These are phyloP conservation scores for Coendou prehensilis DNA, from an alignment of 2,797 vertebrate species.

Conservation along the genomic window DNA sequence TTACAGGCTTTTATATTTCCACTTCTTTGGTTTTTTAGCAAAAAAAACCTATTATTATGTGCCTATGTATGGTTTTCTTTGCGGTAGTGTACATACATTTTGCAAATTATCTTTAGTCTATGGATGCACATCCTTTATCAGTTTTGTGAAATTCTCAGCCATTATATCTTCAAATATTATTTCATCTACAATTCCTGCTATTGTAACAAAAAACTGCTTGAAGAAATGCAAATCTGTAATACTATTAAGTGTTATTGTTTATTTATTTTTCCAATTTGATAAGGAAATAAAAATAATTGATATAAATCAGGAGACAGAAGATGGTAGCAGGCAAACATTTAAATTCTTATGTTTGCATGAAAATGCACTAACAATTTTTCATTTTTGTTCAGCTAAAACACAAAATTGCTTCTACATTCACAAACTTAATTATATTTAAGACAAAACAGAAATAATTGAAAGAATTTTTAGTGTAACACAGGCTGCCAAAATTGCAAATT, in stretches of 20 bases:
- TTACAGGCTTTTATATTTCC: neutral
- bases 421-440: slow-evolving; percentile 61
- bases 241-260: neutral
- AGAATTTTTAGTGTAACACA: slow-evolving; percentile 6
- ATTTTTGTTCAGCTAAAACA: slow-evolving; percentile 61
- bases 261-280: slow-evolving; percentile 2
- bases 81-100: neutral
- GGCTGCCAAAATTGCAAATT: slow-evolving; percentile 65
- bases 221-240: neutral
- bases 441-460: slow-evolving; percentile 70
- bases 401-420: slow-evolving; percentile 58
- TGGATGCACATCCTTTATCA: neutral
- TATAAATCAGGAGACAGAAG: neutral
- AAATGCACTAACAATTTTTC: neutral
- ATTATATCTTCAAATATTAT: neutral
- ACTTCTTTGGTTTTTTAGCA: neutral
- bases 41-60: too few relatives aligned
- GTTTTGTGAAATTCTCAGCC: neutral
- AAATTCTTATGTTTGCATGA: slow-evolving; percentile 70
- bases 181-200: neutral
- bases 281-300: neutral
- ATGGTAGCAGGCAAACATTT: neutral
- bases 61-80: neutral
- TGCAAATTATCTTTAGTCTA: neutral
- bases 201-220: neutral